phyloP scores from a whole-genome alignment of 64 coral and sea anemone species.

The Dendronephthya gigantea region DNA sequence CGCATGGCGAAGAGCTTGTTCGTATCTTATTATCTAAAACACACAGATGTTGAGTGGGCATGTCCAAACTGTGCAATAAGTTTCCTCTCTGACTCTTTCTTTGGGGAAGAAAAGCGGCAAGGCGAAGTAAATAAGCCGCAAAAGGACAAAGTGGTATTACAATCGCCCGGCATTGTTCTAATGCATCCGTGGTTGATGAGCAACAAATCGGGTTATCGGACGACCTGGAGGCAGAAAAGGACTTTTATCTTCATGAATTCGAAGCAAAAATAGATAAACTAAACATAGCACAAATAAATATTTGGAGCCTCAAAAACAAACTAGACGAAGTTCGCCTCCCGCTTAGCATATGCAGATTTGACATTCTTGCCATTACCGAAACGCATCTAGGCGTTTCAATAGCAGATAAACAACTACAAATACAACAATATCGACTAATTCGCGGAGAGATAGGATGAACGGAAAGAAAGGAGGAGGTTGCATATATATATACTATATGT shows the following conservation, averaged over 20 bases:
- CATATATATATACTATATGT: slow-evolving; percentile 30
- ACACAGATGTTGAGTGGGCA: background rate
- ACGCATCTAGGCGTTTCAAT: slow-evolving; percentile 29
- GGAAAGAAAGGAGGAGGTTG: slow-evolving; percentile 33
- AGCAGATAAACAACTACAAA: slow-evolving; percentile 31
- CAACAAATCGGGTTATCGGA: too few relatives aligned
- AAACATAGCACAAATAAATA: slow-evolving; percentile 35
- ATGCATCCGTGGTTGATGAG: too few relatives aligned
- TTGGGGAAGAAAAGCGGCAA: background rate
- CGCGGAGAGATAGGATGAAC: slow-evolving; percentile 24
- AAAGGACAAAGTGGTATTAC: background rate
- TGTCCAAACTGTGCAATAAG: slow-evolving; percentile 21
- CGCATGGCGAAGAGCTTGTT: background rate
- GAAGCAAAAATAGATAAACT: slow-evolving; percentile 12
- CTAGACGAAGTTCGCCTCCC: slow-evolving; percentile 19
- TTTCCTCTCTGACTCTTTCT: slow-evolving; percentile 20
- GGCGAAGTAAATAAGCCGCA: too few relatives aligned
- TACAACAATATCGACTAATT: slow-evolving; percentile 27
- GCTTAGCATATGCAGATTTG: slow-evolving; percentile 37
- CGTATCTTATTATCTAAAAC: background rate
- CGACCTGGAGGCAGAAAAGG: too few relatives aligned
- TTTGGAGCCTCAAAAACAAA: slow-evolving; percentile 40
- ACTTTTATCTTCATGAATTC: slow-evolving; percentile 22
- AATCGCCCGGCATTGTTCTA: too few relatives aligned
- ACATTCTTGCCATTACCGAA: slow-evolving; percentile 45